Evolutionary conservation across 2,888 invertebrate genomes (phyloP).

Genomic region (Chymomyza amoena): DNA sequence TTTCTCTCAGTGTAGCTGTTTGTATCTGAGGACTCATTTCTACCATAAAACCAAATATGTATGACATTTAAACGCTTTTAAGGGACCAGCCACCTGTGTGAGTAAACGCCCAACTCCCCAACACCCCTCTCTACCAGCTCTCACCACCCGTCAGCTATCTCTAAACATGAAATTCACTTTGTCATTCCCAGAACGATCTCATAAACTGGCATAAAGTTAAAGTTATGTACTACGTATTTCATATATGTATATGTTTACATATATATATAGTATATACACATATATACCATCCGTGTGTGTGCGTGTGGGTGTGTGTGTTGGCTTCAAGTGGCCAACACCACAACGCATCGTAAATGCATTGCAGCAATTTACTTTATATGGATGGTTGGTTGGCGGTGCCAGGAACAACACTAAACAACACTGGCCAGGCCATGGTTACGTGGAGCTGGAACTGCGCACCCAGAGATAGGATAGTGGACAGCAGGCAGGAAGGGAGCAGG

Average conservation of each 20-base stretch:
- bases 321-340: no score
- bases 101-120: not conserved
- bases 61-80: not conserved
- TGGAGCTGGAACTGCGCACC: not conserved
- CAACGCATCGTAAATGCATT: not conserved
- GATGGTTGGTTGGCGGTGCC: not conserved
- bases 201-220: not conserved
- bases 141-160: not conserved
- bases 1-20: not conserved
- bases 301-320: no score
- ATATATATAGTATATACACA: no score
- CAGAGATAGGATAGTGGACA: no score
- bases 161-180: not conserved
- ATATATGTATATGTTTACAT: not conserved
- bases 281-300: not conserved
- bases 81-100: not conserved
- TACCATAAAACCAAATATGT: conserved; percentile 2
- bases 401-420: not conserved
- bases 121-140: no score
- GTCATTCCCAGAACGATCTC: not conserved
- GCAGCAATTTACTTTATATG: not conserved
- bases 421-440: no score
- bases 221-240: not conserved
- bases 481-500: no score
- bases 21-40: not conserved